Evolutionary conservation across 1,140 invertebrate genomes (phyloP).

Genomic region (Rhyacophila brunnea): DNA sequence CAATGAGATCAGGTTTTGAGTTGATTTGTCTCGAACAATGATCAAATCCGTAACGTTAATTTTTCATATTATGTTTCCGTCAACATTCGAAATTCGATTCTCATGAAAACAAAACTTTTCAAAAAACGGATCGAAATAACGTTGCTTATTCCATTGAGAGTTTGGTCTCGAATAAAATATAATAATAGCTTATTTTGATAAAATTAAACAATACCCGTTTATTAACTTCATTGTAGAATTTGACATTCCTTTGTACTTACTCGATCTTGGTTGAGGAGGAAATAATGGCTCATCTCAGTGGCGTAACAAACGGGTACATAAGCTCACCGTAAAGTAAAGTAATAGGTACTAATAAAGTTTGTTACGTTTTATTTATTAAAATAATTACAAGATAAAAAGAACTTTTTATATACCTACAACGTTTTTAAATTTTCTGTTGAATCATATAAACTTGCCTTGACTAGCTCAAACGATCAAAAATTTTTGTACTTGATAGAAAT

Average conservation of each 20-base stretch:
- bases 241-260: conserved; percentile 18
- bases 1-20: not conserved
- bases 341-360: no score
- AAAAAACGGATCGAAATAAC: no score
- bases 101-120: not conserved
- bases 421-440: no score
- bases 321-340: no score
- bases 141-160: not conserved
- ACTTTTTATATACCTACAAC: no score
- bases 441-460: no score
- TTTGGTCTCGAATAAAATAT: not conserved
- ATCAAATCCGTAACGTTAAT: conserved; percentile 12
- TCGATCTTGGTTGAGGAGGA: conserved; percentile 21
- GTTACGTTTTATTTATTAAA: no score
- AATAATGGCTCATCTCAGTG: conserved; percentile 19
- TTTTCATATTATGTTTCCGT: conserved; percentile 14
- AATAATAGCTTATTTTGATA: conserved; percentile 18
- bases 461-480: no score
- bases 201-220: conserved; percentile 34
- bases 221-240: conserved; percentile 30
- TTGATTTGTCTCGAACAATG: conserved; percentile 17
- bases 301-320: no score
- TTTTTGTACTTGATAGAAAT: no score
- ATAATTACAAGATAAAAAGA: no score
- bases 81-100: conserved; percentile 10